These are phyloP conservation scores for Agriopis leucophaearia DNA, from an alignment of 2,888 invertebrate genomes.

Conservation along the genomic window DNA sequence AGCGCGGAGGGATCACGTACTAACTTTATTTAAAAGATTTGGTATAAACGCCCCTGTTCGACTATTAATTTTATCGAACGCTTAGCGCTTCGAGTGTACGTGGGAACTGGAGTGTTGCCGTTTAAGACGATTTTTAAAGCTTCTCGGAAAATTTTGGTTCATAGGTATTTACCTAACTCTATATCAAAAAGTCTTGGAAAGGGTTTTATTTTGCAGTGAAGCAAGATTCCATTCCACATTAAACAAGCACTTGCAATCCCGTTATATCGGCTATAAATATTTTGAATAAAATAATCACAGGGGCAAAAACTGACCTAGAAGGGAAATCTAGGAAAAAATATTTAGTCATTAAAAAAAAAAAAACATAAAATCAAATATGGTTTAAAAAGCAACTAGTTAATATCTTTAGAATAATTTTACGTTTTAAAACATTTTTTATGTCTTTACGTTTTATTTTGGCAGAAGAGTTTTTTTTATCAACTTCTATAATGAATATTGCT, in stretches of 20 bases:
- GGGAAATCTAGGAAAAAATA: no score
- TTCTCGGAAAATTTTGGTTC: slow-evolving; percentile 6
- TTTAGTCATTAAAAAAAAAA: background rate
- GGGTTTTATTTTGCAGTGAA: background rate
- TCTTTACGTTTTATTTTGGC: no score
- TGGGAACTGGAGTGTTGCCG: slow-evolving; percentile 8
- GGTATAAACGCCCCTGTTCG: slow-evolving; percentile 70
- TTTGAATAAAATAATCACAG: no score
- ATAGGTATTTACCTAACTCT: background rate
- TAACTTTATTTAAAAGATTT: slow-evolving; percentile 80
- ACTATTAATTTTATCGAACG: slow-evolving; percentile 75
- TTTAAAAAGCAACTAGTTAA: no score
- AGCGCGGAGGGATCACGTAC: slow-evolving; percentile 71
- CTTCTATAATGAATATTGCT: no score
- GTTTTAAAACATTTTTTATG: no score
- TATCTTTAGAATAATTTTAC: no score
- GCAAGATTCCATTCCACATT: background rate
- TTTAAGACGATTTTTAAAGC: slow-evolving; percentile 26
- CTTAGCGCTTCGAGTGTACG: slow-evolving; percentile 57
- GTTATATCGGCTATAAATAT: background rate
- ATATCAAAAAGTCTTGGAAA: background rate
- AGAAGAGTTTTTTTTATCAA: no score
- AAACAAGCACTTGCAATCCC: background rate
- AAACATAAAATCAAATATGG: no score
- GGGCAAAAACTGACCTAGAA: no score